Conservation (phyloP, 2,113 vertebrate species). For the Otolemur garnettii region DNA sequence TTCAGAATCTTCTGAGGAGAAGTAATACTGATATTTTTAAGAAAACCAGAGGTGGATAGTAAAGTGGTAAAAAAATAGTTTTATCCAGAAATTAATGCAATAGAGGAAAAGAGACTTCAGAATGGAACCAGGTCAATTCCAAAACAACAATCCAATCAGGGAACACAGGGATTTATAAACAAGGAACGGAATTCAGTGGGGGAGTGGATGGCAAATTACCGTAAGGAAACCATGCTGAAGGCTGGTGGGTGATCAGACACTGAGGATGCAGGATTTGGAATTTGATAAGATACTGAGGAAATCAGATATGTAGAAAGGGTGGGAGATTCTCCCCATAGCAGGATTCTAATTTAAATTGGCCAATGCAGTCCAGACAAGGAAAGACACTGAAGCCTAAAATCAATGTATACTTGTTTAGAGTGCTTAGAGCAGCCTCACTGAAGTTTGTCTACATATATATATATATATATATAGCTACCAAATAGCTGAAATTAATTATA, state of each 20-base stretch:
- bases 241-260: neutral
- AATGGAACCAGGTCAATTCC: neutral
- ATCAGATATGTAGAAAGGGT: neutral
- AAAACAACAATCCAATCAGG: neutral
- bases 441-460: neutral
- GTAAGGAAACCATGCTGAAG: neutral
- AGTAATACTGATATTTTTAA: neutral
- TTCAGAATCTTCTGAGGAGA: neutral
- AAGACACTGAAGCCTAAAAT: no score
- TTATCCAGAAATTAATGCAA: neutral
- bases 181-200: neutral
- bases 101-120: neutral
- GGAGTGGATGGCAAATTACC: neutral
- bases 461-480: neutral
- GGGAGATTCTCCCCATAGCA: neutral
- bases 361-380: neutral
- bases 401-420: neutral
- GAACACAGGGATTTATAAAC: neutral
- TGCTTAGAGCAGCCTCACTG: neutral
- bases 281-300: neutral
- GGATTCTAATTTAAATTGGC: neutral
- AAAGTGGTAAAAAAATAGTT: neutral
- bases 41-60: neutral
- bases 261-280: neutral
- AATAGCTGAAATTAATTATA: neutral